Evolutionary conservation across 2,113 vertebrate species (phyloP).

Genomic region (Oryzias celebensis): DNA sequence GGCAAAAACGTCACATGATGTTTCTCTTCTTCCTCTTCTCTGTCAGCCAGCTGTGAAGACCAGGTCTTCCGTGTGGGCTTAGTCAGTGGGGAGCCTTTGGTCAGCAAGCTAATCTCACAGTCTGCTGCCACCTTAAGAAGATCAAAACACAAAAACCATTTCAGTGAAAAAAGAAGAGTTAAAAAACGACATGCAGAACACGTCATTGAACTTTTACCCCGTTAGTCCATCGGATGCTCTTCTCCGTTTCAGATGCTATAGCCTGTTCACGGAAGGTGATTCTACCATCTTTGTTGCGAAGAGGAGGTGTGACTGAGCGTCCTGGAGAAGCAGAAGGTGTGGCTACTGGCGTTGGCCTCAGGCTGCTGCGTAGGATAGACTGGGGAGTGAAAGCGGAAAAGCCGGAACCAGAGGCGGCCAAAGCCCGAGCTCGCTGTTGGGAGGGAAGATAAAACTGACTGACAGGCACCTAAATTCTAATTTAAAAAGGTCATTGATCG

Average conservation of each 20-base stretch:
- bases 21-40: conserved; percentile 49
- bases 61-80: conserved; percentile 53
- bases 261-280: conserved; percentile 87
- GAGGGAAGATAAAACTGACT: neutral
- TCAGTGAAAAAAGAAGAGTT: no score
- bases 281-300: conserved; percentile 84
- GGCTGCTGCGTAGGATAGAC: conserved; percentile 89
- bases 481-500: neutral
- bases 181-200: neutral
- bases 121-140: conserved; percentile 69
- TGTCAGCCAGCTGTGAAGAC: conserved; percentile 48
- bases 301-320: conserved; percentile 85
- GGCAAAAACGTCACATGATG: conserved; percentile 25
- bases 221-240: conserved; percentile 70
- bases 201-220: conserved; percentile 73
- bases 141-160: neutral
- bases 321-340: conserved; percentile 88
- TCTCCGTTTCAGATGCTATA: conserved; percentile 57
- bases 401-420: conserved; percentile 80
- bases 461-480: neutral
- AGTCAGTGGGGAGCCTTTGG: conserved; percentile 44
- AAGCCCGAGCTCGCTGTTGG: conserved; percentile 84
- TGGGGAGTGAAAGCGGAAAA: conserved; percentile 89
- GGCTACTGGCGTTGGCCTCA: conserved; percentile 85
- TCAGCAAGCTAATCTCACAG: conserved; percentile 61